Base-by-base conservation (phyloP, 1,140 invertebrate species). In the Drosophila yakuba region DNA sequence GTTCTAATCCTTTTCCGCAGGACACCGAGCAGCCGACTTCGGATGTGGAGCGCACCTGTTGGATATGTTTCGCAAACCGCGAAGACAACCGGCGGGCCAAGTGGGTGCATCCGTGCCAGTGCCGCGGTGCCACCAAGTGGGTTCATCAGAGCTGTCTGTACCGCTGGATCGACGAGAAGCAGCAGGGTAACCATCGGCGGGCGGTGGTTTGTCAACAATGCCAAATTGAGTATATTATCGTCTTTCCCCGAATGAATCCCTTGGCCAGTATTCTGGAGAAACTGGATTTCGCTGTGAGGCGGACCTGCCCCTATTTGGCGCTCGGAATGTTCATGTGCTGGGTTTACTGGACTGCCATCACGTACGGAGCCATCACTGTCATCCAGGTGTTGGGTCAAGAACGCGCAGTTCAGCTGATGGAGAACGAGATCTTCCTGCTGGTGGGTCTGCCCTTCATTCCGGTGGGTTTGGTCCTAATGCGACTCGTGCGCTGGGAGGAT, bases 101-200 rank as follows among this genome's bases (percentile, higher is more conserved):
- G 3, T 99, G 98, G 98, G 97, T 99, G n/a, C 96, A 97, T 90
- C 98, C 98, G 2, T 99, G 98, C 93, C 96, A 96, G 78, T 99
- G 98, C 93, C 94, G 96, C 80, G 98, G 98, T 48, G 97, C 98
- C 20, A 97, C 97, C 15, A 98, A 97, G 94, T 99, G 98, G 98
- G 95, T 98, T 15, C 98, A 99, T 93, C 97, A 99, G 92, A 95
- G 94, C 28, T 99, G 98, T 92, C 95, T 99, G 35, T 98, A 99
- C 89, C 94, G 98, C 85, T 99, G 98, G 98, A 91, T 99, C 7
- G 98, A 99, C 93, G 98, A 99, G 93, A 99, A 99, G 92, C 98
- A 99, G 90, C 97, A 97, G 91, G 97, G 97, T 50, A 97, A 98
- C 85, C 94, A 95, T 52, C 94, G 95, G 5, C 94, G 95, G 6